A percentile compares a stretch with the other conserved stretches of the same genome.
phyloP scores from a whole-genome alignment of 1,140 invertebrate species.

The Meloidogyne exigua region DNA sequence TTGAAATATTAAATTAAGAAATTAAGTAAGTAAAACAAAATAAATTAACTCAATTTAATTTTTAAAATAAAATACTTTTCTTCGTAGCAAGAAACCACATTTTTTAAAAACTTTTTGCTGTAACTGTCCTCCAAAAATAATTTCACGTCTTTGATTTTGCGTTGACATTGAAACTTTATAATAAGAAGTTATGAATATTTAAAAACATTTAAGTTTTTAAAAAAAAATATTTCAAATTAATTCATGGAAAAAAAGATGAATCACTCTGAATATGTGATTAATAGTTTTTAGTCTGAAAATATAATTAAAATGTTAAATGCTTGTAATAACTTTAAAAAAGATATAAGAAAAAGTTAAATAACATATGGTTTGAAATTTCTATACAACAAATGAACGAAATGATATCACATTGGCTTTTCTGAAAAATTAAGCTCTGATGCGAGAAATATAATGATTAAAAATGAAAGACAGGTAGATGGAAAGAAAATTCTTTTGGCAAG shows the following conservation, averaged over 20 bases:
- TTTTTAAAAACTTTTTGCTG: conserved; percentile 25
- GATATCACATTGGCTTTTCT: no score
- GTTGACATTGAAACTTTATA: background rate
- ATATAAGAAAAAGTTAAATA: no score
- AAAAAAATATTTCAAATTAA: background rate
- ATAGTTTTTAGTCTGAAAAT: background rate
- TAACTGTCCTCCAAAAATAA: conserved; percentile 18
- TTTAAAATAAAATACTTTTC: conserved; percentile 3
- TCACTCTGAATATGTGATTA: background rate
- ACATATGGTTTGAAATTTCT: no score
- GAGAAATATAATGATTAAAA: no score
- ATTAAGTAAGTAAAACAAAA: background rate
- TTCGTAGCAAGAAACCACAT: conserved; percentile 7
- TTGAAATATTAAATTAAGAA: background rate
- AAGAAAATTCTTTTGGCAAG: no score
- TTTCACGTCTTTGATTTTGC: conserved; percentile 14
- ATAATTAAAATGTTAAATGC: conserved; percentile 2
- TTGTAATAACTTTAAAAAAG: no score
- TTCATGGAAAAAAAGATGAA: background rate
- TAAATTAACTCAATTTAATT: background rate
- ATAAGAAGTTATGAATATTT: background rate
- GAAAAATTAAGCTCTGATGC: no score
- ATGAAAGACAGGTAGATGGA: no score
- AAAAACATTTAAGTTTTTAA: background rate
- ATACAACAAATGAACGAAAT: no score